Evolutionary conservation across 1,140 invertebrate species (phyloP), one percentile per base, ranked within the genome.

Genomic region (Drosophila subpulchrella): DNA sequence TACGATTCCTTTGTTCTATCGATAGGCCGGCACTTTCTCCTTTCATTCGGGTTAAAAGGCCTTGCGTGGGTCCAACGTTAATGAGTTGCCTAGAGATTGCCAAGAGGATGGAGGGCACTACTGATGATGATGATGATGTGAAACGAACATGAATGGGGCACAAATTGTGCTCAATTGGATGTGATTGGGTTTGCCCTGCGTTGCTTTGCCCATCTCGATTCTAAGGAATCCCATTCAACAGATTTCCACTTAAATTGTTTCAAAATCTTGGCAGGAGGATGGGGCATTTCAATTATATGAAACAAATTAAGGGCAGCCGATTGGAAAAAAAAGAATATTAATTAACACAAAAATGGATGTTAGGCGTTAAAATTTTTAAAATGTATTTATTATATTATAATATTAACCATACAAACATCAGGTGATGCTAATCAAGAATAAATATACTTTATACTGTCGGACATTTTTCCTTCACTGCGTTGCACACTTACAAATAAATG

Each of bases 31-130:
- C 57, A 63, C 65, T 57, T 57, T 79, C 78, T 41, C 65, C 39
- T 63, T 78, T 76, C 60, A 60, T 41, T 65, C 36, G 50, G 51
- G 38, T 44, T 47, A n/a, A 34, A 50, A 34, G 59, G n/a, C 36
- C 55, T 51, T 62, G 74, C 71, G 55, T 63, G 54, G 55, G 62
- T 42, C 50, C 41, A 59, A 76, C 75, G 55, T 63, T 86, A 86
- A 86, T 86, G 83, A 86, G 78, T 88, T 88, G 75, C 65, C 73
- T 75, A 85, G 66, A 68, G 78, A 50, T 46, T 61, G 47, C 8
- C 47, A 32, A 41, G 36, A 17, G 13, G 8, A n/a, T 12, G 63
- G 38, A 38, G 46, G 58, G 42, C 30, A 13, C 55, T 57, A 27
- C n/a, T 15, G 39, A 27, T 27, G 47, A 13, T 36, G 24, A 67